phyloP scores from a whole-genome alignment of 1,140 invertebrate species.

The Prorops nasuta region DNA sequence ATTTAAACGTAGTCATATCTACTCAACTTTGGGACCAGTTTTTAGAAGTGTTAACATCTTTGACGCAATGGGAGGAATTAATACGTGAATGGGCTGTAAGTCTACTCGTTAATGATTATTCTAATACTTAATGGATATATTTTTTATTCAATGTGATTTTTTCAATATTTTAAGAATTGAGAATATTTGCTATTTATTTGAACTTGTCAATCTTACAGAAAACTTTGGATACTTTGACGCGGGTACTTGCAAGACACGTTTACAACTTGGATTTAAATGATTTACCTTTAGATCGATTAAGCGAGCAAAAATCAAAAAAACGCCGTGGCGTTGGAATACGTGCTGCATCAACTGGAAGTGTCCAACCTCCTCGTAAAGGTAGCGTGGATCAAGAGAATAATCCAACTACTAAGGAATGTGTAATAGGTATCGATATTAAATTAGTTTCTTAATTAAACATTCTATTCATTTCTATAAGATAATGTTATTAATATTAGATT shows the following conservation, averaged over 20 bases:
- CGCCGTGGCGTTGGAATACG: constrained; percentile 56
- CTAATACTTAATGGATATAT: no score
- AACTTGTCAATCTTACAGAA: constrained; percentile 63
- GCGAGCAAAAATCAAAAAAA: constrained; percentile 79
- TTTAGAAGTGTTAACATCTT: constrained; percentile 78
- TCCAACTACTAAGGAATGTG: constrained; percentile 41
- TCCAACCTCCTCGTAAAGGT: constrained; percentile 45
- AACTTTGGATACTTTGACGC: constrained; percentile 93
- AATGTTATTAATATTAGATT: constrained; percentile 11
- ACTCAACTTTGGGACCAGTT: constrained; percentile 93
- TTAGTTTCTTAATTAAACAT: neutral
- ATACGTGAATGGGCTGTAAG: constrained; percentile 94
- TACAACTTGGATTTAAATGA: constrained; percentile 91
- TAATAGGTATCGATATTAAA: constrained; percentile 31
- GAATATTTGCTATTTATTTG: neutral
- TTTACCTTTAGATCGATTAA: constrained; percentile 80
- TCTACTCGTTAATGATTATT: constrained; percentile 26
- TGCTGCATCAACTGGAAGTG: constrained; percentile 50
- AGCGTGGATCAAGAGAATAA: constrained; percentile 48
- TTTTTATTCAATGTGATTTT: neutral
- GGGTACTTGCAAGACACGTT: constrained; percentile 88
- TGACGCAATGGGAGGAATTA: constrained; percentile 93
- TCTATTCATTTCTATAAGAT: neutral
- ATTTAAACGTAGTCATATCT: constrained; percentile 88
- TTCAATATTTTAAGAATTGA: constrained; percentile 10